Conservation (phyloP, 2,113 vertebrate genomes). For the Triplophysa rosa region DNA sequence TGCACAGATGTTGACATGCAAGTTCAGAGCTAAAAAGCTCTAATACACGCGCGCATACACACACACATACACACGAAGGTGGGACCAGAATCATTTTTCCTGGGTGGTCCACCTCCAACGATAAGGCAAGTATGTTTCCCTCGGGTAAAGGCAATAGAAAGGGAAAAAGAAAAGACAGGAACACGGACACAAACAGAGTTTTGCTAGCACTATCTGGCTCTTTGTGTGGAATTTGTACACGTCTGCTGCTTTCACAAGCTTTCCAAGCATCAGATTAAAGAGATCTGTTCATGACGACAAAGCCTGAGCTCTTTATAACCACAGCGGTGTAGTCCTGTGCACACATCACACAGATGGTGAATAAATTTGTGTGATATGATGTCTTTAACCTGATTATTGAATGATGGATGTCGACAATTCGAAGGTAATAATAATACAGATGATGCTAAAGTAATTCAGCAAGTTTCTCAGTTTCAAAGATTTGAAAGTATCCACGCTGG, state of each 20-base stretch:
- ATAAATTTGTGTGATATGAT: slow-evolving; percentile 31
- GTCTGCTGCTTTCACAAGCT: slow-evolving; percentile 70
- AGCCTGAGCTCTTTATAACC: slow-evolving; percentile 68
- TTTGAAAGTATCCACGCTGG: too few species aligned
- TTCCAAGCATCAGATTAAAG: slow-evolving; percentile 76
- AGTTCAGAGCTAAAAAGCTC: slow-evolving; percentile 58
- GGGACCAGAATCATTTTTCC: slow-evolving; percentile 70
- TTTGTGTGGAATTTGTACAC: slow-evolving; percentile 71
- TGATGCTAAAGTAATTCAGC: too few species aligned
- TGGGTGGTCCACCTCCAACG: slow-evolving; percentile 77
- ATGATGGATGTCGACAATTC: slow-evolving; percentile 46
- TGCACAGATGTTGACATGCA: slow-evolving; percentile 69
- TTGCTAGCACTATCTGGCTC: slow-evolving; percentile 70
- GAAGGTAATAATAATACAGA: too few species aligned
- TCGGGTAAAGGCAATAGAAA: slow-evolving; percentile 57
- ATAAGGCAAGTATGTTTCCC: slow-evolving; percentile 76
- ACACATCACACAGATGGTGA: slow-evolving; percentile 4
- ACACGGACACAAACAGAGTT: slow-evolving; percentile 51
- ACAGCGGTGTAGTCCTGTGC: slow-evolving; percentile 5
- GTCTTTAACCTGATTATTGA: slow-evolving; percentile 39
- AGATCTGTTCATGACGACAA: slow-evolving; percentile 75
- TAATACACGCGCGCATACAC: slow-evolving; percentile 33
- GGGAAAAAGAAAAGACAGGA: background rate
- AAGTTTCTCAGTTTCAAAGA: too few species aligned
- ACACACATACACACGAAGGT: slow-evolving; percentile 43